Base-by-base conservation (phyloP, 1,140 invertebrate genomes). In the Rhynchophorus ferrugineus region DNA sequence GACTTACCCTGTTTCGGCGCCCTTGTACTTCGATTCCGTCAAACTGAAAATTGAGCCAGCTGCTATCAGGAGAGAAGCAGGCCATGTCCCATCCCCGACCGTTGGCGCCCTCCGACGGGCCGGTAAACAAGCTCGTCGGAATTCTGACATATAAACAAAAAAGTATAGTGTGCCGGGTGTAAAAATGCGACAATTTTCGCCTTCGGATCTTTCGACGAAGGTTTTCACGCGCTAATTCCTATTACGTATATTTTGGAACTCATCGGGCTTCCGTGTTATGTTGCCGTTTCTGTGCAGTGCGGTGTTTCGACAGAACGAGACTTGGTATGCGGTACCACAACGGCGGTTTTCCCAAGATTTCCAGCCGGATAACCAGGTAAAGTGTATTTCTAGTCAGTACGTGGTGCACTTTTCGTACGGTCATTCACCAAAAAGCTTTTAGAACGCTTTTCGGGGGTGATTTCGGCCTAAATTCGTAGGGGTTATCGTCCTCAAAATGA, bases 211-310 rank as follows among this genome's bases (percentile, higher is more conserved):
- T 39, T 16, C 9, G 36, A 14, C 13, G 8, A 8, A 39, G 2
- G 8, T 39, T 16, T 18, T 18, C 37, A 9, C 1, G 37, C 6
- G 8, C 14, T 2, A 17, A 14, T 18, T n/a, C 7, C 8, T 18
- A 17, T 6, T 16, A 18, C n/a, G 2, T 8, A 39, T 39, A 9
- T 39, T 18, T 16, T 14, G 18, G n/a, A 9, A 2, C 18, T 17
- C 14, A 16, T n/a, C n/a, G n/a, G n/a, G n/a, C n/a, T 36, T 36
- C 5, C 18, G n/a, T 6, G 36, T 19, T 17, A 52, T 52, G 50
- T 45, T 52, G 24, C 50, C 50, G 5, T 52, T 52, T 46, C 21
- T 52, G 35, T 52, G 50, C 22, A 52, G 50, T 52, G 42, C 50
- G 3, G 50, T 52, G 16, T 52, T 52, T 24, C 29, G 17, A 11